Evolutionary conservation across 2,113 vertebrate genomes (phyloP).

Genomic region (Podarcis raffonei): DNA sequence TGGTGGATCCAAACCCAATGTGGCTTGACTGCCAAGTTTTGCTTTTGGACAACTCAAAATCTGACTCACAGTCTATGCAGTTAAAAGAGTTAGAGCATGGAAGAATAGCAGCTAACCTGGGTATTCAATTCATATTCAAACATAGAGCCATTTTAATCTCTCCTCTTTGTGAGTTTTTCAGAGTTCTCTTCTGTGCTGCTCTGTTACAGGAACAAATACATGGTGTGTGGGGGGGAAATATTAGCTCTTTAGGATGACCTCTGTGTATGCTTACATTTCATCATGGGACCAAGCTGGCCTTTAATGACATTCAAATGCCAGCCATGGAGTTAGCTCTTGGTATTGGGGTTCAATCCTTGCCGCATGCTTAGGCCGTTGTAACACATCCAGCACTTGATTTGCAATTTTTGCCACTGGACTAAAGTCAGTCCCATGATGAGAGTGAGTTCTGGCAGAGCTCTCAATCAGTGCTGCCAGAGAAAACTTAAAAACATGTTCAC

Average conservation of each 20-base stretch:
- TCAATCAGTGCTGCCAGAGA: background rate
- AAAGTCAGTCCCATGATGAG: background rate
- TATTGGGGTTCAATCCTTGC: background rate
- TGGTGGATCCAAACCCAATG: background rate
- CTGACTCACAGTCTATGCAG: background rate
- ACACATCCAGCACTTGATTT: background rate
- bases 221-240: background rate
- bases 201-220: background rate
- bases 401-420: background rate
- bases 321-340: background rate
- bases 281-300: background rate
- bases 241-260: background rate
- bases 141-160: background rate
- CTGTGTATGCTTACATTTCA: background rate
- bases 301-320: background rate
- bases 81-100: background rate
- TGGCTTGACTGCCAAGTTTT: background rate
- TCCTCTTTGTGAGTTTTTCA: background rate
- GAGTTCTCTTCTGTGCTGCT: background rate
- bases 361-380: background rate
- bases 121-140: background rate
- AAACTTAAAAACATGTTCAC: background rate
- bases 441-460: background rate
- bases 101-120: background rate
- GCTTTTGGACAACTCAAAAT: background rate